Evolutionary conservation across 2,113 vertebrate species (phyloP).

Genomic region (Charadrius vociferus): DNA sequence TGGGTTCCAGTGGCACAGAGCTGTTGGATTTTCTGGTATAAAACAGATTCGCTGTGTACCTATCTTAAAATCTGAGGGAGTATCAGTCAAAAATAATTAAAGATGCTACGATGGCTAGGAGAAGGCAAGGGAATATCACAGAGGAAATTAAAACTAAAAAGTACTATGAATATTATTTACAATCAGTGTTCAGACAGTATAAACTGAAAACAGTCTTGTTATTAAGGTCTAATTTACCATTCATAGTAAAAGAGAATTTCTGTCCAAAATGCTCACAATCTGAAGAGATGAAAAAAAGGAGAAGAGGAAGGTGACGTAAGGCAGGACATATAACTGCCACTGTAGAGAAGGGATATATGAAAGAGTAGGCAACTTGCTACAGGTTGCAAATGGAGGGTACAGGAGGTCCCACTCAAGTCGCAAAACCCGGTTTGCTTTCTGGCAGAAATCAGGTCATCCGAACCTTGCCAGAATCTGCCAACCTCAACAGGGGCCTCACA

Average conservation of each 20-base stretch:
- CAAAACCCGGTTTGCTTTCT: background rate
- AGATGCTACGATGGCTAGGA: background rate
- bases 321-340: background rate
- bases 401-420: background rate
- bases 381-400: background rate
- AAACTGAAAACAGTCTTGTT: background rate
- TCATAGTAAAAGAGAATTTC: background rate
- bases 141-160: background rate
- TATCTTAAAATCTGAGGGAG: background rate
- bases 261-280: background rate
- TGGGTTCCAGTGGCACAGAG: background rate
- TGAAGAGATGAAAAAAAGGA: background rate
- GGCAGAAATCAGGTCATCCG: background rate
- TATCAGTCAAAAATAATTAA: background rate
- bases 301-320: background rate
- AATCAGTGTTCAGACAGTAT: background rate
- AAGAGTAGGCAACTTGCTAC: background rate
- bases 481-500: background rate
- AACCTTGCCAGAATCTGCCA: background rate
- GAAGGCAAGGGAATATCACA: background rate
- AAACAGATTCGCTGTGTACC: background rate
- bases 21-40: background rate
- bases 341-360: background rate
- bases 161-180: constrained; percentile 6
- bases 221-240: background rate